Evolutionary conservation across 2,888 invertebrate genomes (phyloP), one percentile per base, ranked within the genome.

Genomic region (Odontothrips loti): DNA sequence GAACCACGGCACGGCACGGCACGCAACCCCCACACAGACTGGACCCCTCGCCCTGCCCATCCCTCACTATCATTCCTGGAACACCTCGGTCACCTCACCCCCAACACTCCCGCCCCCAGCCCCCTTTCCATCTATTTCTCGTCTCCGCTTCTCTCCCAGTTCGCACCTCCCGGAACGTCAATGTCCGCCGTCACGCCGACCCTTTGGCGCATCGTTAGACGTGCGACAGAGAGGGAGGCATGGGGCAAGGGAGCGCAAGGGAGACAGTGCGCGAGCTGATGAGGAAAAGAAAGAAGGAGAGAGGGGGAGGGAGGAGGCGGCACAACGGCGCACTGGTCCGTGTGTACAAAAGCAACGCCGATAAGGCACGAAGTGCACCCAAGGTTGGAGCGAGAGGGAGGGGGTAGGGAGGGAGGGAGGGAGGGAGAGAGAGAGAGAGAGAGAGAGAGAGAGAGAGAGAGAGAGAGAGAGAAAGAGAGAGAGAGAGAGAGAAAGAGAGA

Each of bases 361-460:
- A 58, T 58, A 58, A 58, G 58, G 58, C 58, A 58, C 58, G 58
- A n/a, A 58, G 20, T 58, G 58, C 58, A 58, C 58, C 34, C 58
- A 58, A 58, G 58, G 58, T 58, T 58, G 58, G 12, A n/a, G 58
- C 58, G 58, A n/a, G n/a, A 0, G 15, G 58, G 58, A 58, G 15
- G 58, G 17, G n/a, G n/a, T 15, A 17, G 17, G 58, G 58, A 6
- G n/a, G n/a, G 20, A 17, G 58, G n/a, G n/a, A 15, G 58, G 58
- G 17, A 15, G 15, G n/a, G 58, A 15, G 58, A 58, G 20, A 58
- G n/a, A 51, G 17, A 17, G 15, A 51, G 10, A 48, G 10, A 15
- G 48, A 15, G 48, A 48, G 15, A 48, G 48, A 15, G 48, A 15
- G 51, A 6, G 51, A 17, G 8, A 17, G 51, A 6, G 51, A 6